phyloP scores from a whole-genome alignment of 2,888 invertebrate genomes.

The Amphipyra berbera region DNA sequence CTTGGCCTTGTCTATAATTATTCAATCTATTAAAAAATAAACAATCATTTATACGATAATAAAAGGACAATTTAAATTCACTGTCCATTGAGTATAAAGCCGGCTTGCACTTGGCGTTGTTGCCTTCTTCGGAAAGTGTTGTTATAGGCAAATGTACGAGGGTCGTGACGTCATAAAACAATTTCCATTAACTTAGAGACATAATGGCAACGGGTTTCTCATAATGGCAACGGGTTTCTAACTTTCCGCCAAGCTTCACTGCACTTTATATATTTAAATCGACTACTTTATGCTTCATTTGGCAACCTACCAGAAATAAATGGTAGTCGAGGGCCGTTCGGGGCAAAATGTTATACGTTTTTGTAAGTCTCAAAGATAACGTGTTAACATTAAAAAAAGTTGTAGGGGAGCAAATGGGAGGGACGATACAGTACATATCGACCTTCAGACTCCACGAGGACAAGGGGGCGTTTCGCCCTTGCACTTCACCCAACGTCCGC shows the following conservation, averaged over 20 bases:
- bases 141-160: constrained; percentile 23
- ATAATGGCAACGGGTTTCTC: constrained; percentile 36
- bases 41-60: constrained; percentile 28
- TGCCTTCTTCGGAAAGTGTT: constrained; percentile 37
- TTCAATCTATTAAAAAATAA: constrained; percentile 43
- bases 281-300: constrained; percentile 51
- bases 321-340: constrained; percentile 16
- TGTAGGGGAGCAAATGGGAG: constrained; percentile 48
- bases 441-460: constrained; percentile 60
- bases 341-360: constrained; percentile 23
- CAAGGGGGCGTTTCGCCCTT: constrained; percentile 58
- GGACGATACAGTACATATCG: constrained; percentile 45
- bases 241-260: constrained; percentile 27
- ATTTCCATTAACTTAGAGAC: constrained; percentile 35
- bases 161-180: constrained; percentile 30
- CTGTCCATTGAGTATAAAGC: constrained; percentile 28
- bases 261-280: constrained; percentile 50
- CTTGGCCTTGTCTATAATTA: constrained; percentile 35
- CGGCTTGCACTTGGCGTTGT: constrained; percentile 6
- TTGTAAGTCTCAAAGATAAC: constrained; percentile 23
- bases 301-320: constrained; percentile 46
- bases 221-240: constrained; percentile 38
- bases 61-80: constrained; percentile 41
- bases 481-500: constrained; percentile 54
- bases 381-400: constrained; percentile 37